phyloP scores from a whole-genome alignment of 1,140 invertebrate genomes.

The Temnothorax nylanderi region DNA sequence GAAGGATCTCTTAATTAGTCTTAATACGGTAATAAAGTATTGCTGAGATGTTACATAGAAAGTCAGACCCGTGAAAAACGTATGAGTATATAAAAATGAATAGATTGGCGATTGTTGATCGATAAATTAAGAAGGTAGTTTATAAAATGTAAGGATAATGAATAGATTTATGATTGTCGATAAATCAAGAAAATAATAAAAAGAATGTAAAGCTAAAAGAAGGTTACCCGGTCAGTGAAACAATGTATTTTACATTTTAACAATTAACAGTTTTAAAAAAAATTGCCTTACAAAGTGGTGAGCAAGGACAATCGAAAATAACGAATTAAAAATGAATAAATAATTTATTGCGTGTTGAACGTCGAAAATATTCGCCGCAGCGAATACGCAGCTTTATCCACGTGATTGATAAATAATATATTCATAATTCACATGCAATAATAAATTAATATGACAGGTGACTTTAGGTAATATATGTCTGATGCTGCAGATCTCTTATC shows the following conservation, averaged over 20 bases:
- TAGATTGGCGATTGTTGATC: not conserved
- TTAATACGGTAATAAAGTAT: not conserved
- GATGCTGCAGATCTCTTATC: slow-evolving; percentile 7
- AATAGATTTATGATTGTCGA: not conserved
- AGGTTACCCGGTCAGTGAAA: no score
- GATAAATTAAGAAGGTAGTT: not conserved
- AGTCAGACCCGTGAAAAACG: not conserved
- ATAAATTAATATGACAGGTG: slow-evolving; percentile 11
- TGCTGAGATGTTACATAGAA: not conserved
- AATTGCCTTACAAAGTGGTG: not conserved
- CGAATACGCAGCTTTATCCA: not conserved
- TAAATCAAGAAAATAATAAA: not conserved
- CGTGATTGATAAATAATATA: slow-evolving; percentile 9
- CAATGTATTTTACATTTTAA: no score
- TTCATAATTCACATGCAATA: not conserved
- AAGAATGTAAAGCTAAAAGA: not conserved
- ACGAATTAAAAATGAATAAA: not conserved
- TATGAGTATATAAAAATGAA: not conserved
- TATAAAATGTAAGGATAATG: not conserved
- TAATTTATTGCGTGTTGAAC: not conserved
- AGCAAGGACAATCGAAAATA: not conserved
- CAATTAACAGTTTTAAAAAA: not conserved
- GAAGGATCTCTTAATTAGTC: not conserved
- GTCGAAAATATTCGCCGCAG: not conserved
- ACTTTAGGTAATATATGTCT: not conserved